Evolutionary conservation across 2,888 invertebrate genomes (phyloP).

Genomic region (Pterostichus madidus): DNA sequence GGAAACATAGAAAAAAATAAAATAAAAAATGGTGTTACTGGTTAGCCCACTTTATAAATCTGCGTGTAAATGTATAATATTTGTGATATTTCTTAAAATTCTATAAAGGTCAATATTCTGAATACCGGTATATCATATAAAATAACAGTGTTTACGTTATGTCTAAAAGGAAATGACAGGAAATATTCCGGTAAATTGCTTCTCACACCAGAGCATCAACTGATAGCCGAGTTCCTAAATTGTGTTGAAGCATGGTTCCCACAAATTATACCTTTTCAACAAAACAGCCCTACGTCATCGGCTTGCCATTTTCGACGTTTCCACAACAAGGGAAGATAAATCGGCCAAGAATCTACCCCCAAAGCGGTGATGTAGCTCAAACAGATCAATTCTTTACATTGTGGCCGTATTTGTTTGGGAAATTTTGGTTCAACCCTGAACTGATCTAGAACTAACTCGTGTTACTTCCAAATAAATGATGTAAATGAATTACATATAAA

Average conservation of each 20-base stretch:
- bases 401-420: too few relatives aligned
- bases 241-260: background rate
- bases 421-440: too few relatives aligned
- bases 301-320: conserved; percentile 17
- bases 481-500: too few relatives aligned
- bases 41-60: too few relatives aligned
- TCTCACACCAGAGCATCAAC: background rate
- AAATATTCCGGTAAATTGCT: background rate
- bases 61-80: too few relatives aligned
- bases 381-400: background rate
- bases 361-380: conserved; percentile 4
- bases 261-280: conserved; percentile 7
- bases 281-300: background rate
- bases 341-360: background rate
- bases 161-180: background rate
- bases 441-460: too few relatives aligned
- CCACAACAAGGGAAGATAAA: conserved; percentile 45
- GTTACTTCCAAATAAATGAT: too few relatives aligned
- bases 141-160: background rate
- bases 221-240: background rate
- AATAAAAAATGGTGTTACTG: too few relatives aligned
- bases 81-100: too few relatives aligned
- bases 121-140: too few relatives aligned
- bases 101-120: too few relatives aligned
- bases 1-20: too few relatives aligned